These are phyloP conservation scores for Cataglyphis livida DNA, from an alignment of 2,888 invertebrate genomes.

Conservation along the genomic window DNA sequence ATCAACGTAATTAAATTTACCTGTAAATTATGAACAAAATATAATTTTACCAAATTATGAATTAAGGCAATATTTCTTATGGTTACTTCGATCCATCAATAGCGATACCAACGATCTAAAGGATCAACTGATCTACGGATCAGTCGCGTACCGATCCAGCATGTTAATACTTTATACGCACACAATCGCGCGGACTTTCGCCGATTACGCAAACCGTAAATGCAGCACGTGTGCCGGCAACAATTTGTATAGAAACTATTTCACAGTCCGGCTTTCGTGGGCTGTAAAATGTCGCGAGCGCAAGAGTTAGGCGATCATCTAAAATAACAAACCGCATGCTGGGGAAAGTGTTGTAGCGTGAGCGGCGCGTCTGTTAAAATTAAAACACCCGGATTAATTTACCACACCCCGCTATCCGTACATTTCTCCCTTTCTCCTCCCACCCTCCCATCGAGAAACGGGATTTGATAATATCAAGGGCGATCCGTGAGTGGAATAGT, in stretches of 20 bases:
- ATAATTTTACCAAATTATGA: neutral
- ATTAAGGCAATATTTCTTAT: conserved; percentile 19
- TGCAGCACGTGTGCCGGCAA: conserved; percentile 41
- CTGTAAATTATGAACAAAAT: conserved; percentile 3
- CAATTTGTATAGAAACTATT: conserved; percentile 36
- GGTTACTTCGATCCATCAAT: neutral
- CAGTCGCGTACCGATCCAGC: conserved; percentile 24
- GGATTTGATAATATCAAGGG: conserved; percentile 71
- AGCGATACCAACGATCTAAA: conserved; percentile 20
- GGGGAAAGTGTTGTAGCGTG: conserved; percentile 53
- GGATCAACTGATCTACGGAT: no score
- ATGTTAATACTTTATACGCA: conserved; percentile 26
- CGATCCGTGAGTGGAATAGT: conserved; percentile 67
- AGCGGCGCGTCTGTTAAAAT: conserved; percentile 64
- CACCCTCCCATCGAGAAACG: conserved; percentile 34
- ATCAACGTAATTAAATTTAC: neutral
- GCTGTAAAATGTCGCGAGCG: conserved; percentile 31
- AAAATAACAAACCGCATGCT: conserved; percentile 59
- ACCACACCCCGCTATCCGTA: conserved; percentile 57
- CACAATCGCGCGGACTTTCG: conserved; percentile 27
- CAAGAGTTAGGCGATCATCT: conserved; percentile 39
- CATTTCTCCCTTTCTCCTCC: neutral
- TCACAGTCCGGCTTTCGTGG: conserved; percentile 4
- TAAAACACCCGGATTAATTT: conserved; percentile 76
- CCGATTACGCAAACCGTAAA: conserved; percentile 40